A percentile compares a stretch with the other conserved stretches of the same genome.
These are phyloP conservation scores for Bos javanicus DNA, from an alignment of 2,113 vertebrate species.

Conservation along the genomic window DNA sequence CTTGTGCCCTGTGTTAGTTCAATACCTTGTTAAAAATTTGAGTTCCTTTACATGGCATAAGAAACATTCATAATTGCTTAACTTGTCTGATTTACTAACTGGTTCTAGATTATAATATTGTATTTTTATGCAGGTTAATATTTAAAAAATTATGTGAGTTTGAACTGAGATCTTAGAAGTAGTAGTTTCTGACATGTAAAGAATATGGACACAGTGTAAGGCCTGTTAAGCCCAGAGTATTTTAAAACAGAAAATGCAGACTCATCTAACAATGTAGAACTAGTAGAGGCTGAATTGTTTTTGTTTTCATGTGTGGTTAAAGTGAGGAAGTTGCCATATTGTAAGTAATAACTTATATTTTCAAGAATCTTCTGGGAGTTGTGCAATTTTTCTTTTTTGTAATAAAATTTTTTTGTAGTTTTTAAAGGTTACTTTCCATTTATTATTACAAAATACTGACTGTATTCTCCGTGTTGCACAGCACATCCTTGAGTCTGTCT, in stretches of 20 bases:
- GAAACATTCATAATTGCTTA: background rate
- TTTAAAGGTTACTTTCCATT: background rate
- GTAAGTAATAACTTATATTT: background rate
- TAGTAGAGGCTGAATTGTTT: background rate
- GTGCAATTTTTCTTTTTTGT: background rate
- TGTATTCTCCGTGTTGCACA: background rate
- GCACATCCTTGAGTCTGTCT: background rate
- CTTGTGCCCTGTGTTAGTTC: background rate
- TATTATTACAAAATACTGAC: background rate
- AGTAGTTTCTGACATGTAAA: background rate
- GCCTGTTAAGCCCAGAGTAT: background rate
- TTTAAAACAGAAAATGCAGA: slow-evolving; percentile 57
- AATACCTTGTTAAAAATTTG: background rate
- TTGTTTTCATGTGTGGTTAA: slow-evolving; percentile 32
- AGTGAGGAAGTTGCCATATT: slow-evolving; percentile 27
- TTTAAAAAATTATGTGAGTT: background rate
- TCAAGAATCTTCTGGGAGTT: background rate
- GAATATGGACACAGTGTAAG: background rate
- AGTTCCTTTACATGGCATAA: background rate
- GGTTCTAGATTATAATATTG: background rate
- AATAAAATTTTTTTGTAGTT: background rate
- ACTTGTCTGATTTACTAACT: background rate
- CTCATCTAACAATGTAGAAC: slow-evolving; percentile 54
- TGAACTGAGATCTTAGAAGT: background rate
- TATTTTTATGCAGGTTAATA: background rate